These are phyloP conservation scores for Callyntrura guangdongensis DNA, from an alignment of 2,888 invertebrate species.

Conservation along the genomic window DNA sequence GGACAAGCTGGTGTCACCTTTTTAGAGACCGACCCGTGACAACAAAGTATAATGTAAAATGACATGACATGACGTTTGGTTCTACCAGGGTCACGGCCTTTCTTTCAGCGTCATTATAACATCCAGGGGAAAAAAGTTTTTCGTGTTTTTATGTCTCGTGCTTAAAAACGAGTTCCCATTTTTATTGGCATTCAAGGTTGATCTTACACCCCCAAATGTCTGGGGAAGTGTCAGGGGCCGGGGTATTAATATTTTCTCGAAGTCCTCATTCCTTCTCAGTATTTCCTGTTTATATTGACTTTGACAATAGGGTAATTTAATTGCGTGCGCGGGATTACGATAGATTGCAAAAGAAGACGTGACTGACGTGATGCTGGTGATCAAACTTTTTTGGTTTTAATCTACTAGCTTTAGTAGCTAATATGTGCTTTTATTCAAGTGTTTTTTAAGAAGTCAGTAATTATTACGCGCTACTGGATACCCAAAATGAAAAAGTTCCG, in stretches of 20 bases:
- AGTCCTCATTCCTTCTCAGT: neutral
- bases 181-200: constrained; percentile 31
- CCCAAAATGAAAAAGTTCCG: constrained; percentile 15
- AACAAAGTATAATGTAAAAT: constrained; percentile 12
- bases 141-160: neutral
- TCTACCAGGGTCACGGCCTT: constrained; percentile 47
- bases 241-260: constrained; percentile 19
- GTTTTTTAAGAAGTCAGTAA: constrained; percentile 10
- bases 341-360: too few relatives aligned
- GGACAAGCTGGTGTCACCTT: constrained; percentile 38
- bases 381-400: too few relatives aligned
- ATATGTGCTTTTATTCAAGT: neutral
- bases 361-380: too few relatives aligned
- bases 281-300: constrained; percentile 7
- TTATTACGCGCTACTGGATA: constrained; percentile 32
- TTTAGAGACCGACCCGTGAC: constrained; percentile 2
- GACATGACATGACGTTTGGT: constrained; percentile 45
- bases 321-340: neutral
- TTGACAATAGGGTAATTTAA: neutral
- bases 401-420: neutral
- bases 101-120: constrained; percentile 3
- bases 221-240: neutral
- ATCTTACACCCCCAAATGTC: neutral
- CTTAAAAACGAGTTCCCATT: neutral
- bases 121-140: neutral